Percentiles rank a stretch among this genome's conserved stretches.
phyloP scores from a whole-genome alignment of 2,113 vertebrate genomes.

The Ptilonorhynchus violaceus region DNA sequence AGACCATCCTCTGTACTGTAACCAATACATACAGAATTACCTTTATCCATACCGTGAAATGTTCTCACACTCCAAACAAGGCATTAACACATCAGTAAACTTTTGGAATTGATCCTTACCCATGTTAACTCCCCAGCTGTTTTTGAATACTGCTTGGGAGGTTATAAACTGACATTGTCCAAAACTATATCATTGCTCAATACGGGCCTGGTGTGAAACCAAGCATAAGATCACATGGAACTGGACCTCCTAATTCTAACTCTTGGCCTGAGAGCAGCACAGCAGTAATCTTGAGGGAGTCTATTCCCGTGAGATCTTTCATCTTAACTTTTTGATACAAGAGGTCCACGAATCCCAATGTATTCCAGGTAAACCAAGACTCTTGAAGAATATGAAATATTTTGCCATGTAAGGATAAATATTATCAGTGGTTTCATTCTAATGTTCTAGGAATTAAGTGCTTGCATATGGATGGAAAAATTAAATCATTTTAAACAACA shows the following conservation, averaged over 20 bases:
- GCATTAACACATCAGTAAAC: not conserved
- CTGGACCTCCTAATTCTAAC: not conserved
- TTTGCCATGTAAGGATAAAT: not conserved
- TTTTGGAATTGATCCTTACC: not conserved
- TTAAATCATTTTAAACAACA: not conserved
- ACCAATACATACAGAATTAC: not conserved
- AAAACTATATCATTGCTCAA: accelerated
- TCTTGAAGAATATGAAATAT: not conserved
- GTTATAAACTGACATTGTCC: not conserved
- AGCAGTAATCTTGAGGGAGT: not conserved
- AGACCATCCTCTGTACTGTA: not conserved
- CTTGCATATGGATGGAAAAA: not conserved
- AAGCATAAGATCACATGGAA: not conserved
- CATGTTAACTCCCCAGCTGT: accelerated
- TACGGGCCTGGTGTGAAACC: not conserved
- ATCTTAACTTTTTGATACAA: not conserved
- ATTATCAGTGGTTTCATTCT: not conserved
- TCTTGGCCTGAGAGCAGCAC: not conserved
- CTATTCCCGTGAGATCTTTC: not conserved
- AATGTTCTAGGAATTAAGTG: not conserved
- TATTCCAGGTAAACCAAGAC: not conserved
- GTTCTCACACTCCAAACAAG: not conserved
- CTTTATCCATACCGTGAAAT: not conserved
- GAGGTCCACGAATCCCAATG: not conserved
- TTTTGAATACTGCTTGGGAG: not conserved